Evolutionary conservation across 2,797 vertebrate genomes (phyloP), one percentile per base, ranked within the genome.

Genomic region (Cossypha caffra): DNA sequence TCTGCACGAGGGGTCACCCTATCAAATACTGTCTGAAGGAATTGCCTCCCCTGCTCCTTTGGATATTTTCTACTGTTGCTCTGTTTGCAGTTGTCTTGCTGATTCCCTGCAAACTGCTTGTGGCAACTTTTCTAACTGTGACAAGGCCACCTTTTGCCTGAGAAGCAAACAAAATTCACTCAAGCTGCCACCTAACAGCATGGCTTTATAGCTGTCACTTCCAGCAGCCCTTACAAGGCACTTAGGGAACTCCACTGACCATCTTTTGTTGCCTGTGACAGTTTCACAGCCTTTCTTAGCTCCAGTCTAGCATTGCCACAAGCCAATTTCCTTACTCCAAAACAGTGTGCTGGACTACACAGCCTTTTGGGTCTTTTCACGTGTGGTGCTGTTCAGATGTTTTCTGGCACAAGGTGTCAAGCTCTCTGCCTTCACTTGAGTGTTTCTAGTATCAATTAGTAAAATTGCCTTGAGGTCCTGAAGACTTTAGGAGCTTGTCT

Each of bases 241-340:
- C 4, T 2, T 0, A n/a, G 38, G 37, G 50, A 68, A 63, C 40
- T 68, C 85, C 74, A 26, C 68, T 86, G 77, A 43, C 59, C 91
- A 82, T 64, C 52, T 78, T 93, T 87, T 87, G 51, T 77, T 75
- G 72, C 63, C 88, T 81, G 64, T 35, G 59, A 71, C 57, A 77
- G 43, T 33, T 91, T 80, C 87, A 89, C 81, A 93, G 78, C 62
- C 94, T 87, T 81, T 16, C 74, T 91, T 72, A 81, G 62, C 57
- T 77, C 81, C 50, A 71, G 73, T 11, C 77, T 54, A 66, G 78
- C 80, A 74, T 43, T 74, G 73, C 66, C 73, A 93, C 48, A 17
- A 88, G 62, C 61, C 43, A 52, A 74, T 69, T 89, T 48, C 48
- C 51, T 64, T 68, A 28, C 67, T 81, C 80, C 63, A 47, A 62